Evolutionary conservation across 1,140 invertebrate species (phyloP), one percentile per base, ranked within the genome.

Genomic region (Trichomalopsis sarcophagae): DNA sequence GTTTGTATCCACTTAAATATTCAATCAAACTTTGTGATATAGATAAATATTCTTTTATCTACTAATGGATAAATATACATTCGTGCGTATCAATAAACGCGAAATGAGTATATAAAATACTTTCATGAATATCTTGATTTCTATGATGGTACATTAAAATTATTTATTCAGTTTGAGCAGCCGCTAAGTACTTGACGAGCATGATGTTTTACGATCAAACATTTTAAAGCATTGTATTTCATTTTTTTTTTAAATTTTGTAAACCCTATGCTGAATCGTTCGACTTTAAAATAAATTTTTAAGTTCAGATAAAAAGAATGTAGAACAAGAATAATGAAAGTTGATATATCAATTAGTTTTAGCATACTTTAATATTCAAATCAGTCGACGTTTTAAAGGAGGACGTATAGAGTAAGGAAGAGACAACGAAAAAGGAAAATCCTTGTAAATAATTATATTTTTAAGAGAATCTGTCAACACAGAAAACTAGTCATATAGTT

Each of bases 391-490:
- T 78, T 78, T 78, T 69, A 69, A 68, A 44, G 40, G 66, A 82
- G 33, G 30, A 50, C 17, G 1, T 62, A 62, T 27, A 69, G 5
- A 69, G 73, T 23, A 73, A 85, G 74, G 62, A 82, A 85, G 80
- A 85, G 79, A 71, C 80, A 82, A 74, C 1, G 36, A 30, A 50
- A 44, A 74, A 86, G 76, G 62, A 89, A 91, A 92, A 92, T 93
- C 89, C 88, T 91, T 92, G 92, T 93, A 93, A 91, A 93, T 93
- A 93, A 91, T 93, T 93, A 92, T 93, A 93, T 93, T 93, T 93
- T 93, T 93, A 93, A 93, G 91, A 92, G 89, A 89, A 91, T 92
- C 91, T 92, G 91, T 92, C 89, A 86, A 91, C 87, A 91, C 90
- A 92, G 90, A 91, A 90, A 91, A 92, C 92, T 93, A 93, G 92